Conservation (phyloP, 2,888 invertebrate genomes). For the Epsilonema sp. region DNA sequence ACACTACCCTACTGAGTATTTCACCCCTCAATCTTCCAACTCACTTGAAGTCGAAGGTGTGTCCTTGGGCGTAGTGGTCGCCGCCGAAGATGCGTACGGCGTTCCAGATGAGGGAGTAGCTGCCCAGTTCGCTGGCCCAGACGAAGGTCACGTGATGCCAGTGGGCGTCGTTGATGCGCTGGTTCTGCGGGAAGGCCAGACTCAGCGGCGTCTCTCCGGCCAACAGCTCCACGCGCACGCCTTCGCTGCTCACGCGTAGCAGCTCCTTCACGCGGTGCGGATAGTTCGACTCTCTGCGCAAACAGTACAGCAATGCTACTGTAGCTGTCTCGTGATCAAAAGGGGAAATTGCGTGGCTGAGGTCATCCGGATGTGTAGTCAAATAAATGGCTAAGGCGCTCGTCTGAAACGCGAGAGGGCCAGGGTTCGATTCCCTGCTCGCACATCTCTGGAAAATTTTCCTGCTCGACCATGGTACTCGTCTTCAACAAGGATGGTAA, state of each 20-base stretch:
- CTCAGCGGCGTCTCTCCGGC: slow-evolving; percentile 38
- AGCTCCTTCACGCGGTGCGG: slow-evolving; percentile 50
- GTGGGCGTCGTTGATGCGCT: slow-evolving; percentile 47
- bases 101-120: slow-evolving; percentile 75
- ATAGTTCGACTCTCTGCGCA: slow-evolving; percentile 48
- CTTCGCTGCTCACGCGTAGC: slow-evolving; percentile 72
- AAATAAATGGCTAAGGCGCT: too few relatives aligned
- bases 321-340: too few relatives aligned
- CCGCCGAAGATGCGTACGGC: slow-evolving; percentile 78
- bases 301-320: too few relatives aligned
- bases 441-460: too few relatives aligned
- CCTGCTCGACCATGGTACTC: too few relatives aligned
- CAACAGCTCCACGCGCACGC: slow-evolving; percentile 74
- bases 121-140: slow-evolving; percentile 74
- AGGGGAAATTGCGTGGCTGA: too few relatives aligned
- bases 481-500: too few relatives aligned
- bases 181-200: slow-evolving; percentile 18
- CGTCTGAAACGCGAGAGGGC: too few relatives aligned
- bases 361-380: too few relatives aligned
- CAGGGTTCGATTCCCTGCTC: too few relatives aligned
- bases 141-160: slow-evolving; percentile 57
- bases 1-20: background rate
- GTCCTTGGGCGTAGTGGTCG: slow-evolving; percentile 64
- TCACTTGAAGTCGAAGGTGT: slow-evolving; percentile 60
- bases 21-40: slow-evolving; percentile 18